phyloP scores from a whole-genome alignment of 2,888 invertebrate genomes.

The Asteroscopus sphinx region DNA sequence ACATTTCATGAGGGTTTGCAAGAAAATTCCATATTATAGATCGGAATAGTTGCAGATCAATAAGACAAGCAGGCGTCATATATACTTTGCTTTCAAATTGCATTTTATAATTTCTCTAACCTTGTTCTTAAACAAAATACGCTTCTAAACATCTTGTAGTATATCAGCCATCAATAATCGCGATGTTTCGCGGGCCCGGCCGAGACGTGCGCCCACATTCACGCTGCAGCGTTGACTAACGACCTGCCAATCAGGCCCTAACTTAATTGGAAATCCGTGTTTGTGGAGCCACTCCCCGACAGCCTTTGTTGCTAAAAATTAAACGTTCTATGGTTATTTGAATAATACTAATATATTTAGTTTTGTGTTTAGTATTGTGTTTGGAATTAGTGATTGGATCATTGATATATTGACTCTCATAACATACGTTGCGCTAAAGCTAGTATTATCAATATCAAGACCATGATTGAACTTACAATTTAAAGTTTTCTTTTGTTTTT shows the following conservation, averaged over 20 bases:
- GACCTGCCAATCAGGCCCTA: slow-evolving; percentile 89
- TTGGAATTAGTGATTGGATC: not conserved
- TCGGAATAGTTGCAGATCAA: no score
- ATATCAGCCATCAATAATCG: slow-evolving; percentile 69
- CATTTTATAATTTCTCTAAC: slow-evolving; percentile 13
- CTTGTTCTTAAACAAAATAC: slow-evolving; percentile 38
- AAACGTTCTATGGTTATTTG: slow-evolving; percentile 68
- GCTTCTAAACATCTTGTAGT: slow-evolving; percentile 51
- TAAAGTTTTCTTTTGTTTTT: no score
- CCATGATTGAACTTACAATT: no score
- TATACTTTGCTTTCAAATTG: no score
- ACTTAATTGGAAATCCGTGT: slow-evolving; percentile 90
- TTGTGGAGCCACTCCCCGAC: slow-evolving; percentile 83
- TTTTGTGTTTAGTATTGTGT: slow-evolving; percentile 9
- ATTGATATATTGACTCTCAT: no score
- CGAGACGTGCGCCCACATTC: slow-evolving; percentile 78
- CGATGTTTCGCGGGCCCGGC: slow-evolving; percentile 58
- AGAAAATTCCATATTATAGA: no score
- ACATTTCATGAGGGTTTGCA: no score
- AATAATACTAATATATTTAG: slow-evolving; percentile 48
- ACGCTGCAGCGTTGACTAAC: slow-evolving; percentile 85
- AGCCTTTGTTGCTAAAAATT: slow-evolving; percentile 87
- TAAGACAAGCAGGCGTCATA: no score
- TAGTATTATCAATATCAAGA: no score
- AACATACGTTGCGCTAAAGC: no score